Base-by-base conservation (phyloP, 2,113 vertebrate genomes). In the Chaetorhynchus papuensis region DNA sequence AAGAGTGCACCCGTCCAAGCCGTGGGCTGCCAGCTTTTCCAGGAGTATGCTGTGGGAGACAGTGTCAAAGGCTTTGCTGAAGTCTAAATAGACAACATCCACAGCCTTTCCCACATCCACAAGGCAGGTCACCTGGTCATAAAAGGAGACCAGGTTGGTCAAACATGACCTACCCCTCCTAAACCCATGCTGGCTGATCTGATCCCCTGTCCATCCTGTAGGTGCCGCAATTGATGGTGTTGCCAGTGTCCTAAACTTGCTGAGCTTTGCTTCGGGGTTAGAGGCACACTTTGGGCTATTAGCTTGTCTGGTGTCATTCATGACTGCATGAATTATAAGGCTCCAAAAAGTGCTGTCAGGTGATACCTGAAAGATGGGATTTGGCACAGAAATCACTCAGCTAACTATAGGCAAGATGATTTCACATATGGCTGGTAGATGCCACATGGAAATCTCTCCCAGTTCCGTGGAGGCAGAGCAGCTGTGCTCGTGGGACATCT, bases 151-250 rank as follows among this genome's bases (percentile, higher is more conserved):
- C n/a, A n/a, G n/a, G n/a, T n/a, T n/a, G n/a, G n/a, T n/a, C n/a
- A n/a, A n/a, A n/a, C n/a, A n/a, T n/a, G n/a, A n/a, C n/a, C n/a
- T n/a, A n/a, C n/a, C n/a, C n/a, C n/a, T n/a, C n/a, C n/a, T n/a
- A n/a, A n/a, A n/a, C n/a, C n/a, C n/a, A n/a, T n/a, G n/a, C n/a
- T n/a, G n/a, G n/a, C n/a, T n/a, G n/a, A n/a, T n/a, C n/a, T n/a
- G n/a, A n/a, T n/a, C n/a, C n/a, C n/a, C n/a, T n/a, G n/a, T n/a
- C n/a, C n/a, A n/a, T n/a, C n/a, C n/a, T n/a, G n/a, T n/a, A n/a
- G n/a, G n/a, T n/a, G n/a, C n/a, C n/a, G n/a, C n/a, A n/a, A 9
- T 39, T 11, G 1, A 4, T 2, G 7, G 7, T 33, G 12, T 5
- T 84, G 10, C 7, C 3, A 0, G 5, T 63, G 17, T 14, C 35